Percentiles rank a stretch among this genome's conserved stretches.
Conservation (phyloP, 2,888 invertebrate genomes). For the Andrena chrysosceles region DNA sequence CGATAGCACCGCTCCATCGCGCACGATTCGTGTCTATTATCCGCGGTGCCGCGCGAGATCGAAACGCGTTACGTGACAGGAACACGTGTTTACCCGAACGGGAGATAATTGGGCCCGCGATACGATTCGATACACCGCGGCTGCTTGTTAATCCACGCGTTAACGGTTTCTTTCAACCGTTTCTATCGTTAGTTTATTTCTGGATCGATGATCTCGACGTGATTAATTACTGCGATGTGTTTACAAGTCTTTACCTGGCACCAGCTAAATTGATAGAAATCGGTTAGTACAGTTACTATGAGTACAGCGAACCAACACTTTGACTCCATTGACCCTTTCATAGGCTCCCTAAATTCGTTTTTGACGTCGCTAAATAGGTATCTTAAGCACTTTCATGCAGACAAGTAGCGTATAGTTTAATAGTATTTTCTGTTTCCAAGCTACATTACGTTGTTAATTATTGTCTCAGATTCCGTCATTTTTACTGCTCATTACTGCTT, state of each 20-base stretch:
- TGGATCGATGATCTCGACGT: not conserved
- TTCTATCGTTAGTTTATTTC: not conserved
- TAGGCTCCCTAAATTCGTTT: too few species aligned
- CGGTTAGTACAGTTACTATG: too few species aligned
- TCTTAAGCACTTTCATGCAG: too few species aligned
- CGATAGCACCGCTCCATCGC: conserved; percentile 39
- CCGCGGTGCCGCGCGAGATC: conserved; percentile 36
- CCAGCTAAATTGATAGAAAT: not conserved
- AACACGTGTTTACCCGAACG: conserved; percentile 58
- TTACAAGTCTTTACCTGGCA: not conserved
- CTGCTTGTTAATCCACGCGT: conserved; percentile 26
- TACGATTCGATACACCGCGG: conserved; percentile 23
- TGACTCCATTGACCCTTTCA: too few species aligned
- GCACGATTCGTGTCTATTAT: conserved; percentile 54
- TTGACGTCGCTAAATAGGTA: too few species aligned
- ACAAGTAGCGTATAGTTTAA: too few species aligned
- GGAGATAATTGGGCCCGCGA: conserved; percentile 56
- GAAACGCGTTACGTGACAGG: conserved; percentile 30
- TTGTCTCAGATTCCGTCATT: too few species aligned
- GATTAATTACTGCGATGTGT: not conserved
- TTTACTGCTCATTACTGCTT: too few species aligned
- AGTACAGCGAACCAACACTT: too few species aligned
- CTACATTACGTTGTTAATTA: too few species aligned
- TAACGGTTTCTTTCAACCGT: conserved; percentile 1
- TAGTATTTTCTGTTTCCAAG: too few species aligned